Percentiles rank a stretch among this genome's conserved stretches.
phyloP scores from a whole-genome alignment of 1,140 invertebrate species.

The Stenopsyche tienmushanensis region DNA sequence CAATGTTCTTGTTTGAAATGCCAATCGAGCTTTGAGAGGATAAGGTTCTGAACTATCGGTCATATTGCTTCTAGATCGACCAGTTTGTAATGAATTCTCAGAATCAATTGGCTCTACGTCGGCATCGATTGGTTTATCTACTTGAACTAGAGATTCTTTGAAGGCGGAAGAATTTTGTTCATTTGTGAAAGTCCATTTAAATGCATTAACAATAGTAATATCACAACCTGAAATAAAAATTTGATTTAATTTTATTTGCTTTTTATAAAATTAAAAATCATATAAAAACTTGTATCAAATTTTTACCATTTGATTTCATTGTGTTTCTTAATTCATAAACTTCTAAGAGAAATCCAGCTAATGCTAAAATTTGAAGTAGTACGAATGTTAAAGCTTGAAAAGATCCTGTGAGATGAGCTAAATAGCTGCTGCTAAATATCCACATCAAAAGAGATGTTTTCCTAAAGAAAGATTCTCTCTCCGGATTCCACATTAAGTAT shows the following conservation, averaged over 20 bases:
- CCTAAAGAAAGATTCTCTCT: slow-evolving; percentile 58
- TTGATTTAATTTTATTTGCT: neutral
- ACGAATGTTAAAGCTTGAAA: slow-evolving; percentile 64
- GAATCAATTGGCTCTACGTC: neutral
- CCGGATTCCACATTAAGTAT: slow-evolving; percentile 60
- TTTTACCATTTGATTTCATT: slow-evolving; percentile 25
- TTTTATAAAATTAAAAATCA: neutral
- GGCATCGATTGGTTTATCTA: slow-evolving; percentile 2
- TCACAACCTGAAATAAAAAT: slow-evolving; percentile 28
- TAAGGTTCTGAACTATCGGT: slow-evolving; percentile 20
- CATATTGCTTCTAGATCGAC: neutral
- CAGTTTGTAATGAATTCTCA: neutral
- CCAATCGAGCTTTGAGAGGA: slow-evolving; percentile 46
- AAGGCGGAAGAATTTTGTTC: slow-evolving; percentile 34
- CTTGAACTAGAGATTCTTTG: no score
- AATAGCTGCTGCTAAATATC: slow-evolving; percentile 62
- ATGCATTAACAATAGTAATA: slow-evolving; percentile 28
- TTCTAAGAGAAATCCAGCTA: slow-evolving; percentile 51
- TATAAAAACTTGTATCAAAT: neutral
- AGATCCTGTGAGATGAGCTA: slow-evolving; percentile 60
- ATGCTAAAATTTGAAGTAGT: slow-evolving; percentile 47
- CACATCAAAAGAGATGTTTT: slow-evolving; percentile 61
- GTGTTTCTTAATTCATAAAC: slow-evolving; percentile 24
- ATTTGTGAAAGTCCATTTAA: slow-evolving; percentile 35
- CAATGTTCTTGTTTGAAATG: slow-evolving; percentile 53